Percentiles rank a stretch among this genome's conserved stretches.
phyloP scores from a whole-genome alignment of 2,888 invertebrate genomes.

The Prostheceraeus crozeri region DNA sequence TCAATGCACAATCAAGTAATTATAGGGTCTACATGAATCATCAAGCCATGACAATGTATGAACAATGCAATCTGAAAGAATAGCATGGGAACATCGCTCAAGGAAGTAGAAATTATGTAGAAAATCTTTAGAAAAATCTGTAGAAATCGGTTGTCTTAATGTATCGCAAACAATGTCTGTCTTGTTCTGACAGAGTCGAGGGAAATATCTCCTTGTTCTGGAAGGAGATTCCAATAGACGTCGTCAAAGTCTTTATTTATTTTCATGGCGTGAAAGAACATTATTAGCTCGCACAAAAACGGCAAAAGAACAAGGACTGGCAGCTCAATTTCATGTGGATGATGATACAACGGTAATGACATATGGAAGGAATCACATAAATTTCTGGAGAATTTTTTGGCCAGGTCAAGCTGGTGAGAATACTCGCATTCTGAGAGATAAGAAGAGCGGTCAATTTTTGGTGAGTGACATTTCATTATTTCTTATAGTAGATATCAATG shows the following conservation, averaged over 20 bases:
- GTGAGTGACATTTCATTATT: too few species aligned
- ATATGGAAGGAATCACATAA: slow-evolving; percentile 79
- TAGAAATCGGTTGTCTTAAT: too few species aligned
- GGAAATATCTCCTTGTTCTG: slow-evolving; percentile 78
- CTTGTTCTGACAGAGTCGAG: slow-evolving; percentile 78
- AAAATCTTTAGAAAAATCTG: too few species aligned
- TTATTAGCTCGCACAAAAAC: slow-evolving; percentile 89
- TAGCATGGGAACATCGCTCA: too few species aligned
- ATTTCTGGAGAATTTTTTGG: slow-evolving; percentile 71
- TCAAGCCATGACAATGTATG: too few species aligned
- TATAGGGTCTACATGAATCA: too few species aligned
- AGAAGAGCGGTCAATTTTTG: slow-evolving; percentile 49
- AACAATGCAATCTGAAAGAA: too few species aligned
- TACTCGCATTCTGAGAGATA: slow-evolving; percentile 68
- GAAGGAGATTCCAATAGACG: slow-evolving; percentile 79
- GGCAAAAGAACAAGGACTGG: slow-evolving; percentile 75
- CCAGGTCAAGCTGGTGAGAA: slow-evolving; percentile 39
- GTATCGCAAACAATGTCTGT: too few species aligned
- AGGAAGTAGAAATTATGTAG: too few species aligned
- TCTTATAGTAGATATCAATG: too few species aligned
- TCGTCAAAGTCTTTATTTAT: slow-evolving; percentile 62
- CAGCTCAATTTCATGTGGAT: slow-evolving; percentile 79
- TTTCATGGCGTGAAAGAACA: slow-evolving; percentile 91
- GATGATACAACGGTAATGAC: slow-evolving; percentile 84
- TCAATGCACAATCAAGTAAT: too few species aligned